Base-by-base conservation (phyloP, 2,797 vertebrate genomes). In the Petrocephalus sullivani region DNA sequence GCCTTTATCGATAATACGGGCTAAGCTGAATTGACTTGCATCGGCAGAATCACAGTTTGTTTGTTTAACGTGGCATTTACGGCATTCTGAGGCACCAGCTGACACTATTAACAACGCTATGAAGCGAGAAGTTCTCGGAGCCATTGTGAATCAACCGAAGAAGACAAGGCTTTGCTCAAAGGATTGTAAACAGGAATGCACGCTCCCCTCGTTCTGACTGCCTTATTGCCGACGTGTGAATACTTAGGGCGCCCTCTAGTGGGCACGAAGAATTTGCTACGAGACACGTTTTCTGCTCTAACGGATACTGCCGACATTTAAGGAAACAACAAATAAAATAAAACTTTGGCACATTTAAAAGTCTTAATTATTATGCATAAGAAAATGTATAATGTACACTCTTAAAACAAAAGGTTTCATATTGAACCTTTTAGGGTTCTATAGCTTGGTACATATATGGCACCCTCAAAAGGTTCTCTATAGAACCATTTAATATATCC, bases 191-290 rank as follows among this genome's bases (percentile, higher is more conserved):
- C 93, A 93, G 88, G 58, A 85, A 61, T 86, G 46, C 85, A 89
- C 71, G 6, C 56, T n/a, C 37, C 12, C 41, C 28, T 5, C 7
- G 75, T 51, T 60, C 61, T 9, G 23, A 16, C 21, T 9, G 33
- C 0, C 54, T 19, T 57, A 56, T 51, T 85, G 89, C 49, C 90
- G 88, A 21, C 37, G 88, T 90, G 58, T 91, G 89, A 94, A 95
- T 75, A 91, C 71, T 94, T 94, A 93, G 91, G 96, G 93, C 95
- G 94, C 95, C 95, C 95, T 95, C 96, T 96, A 93, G 93, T 95
- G 96, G 94, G 82, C 14, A 90, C 53, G 90, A 0, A 85, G 10
- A 87, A 87, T 89, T 8, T 21, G 51, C 87, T 61, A 33, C 57
- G 84, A 81, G 46, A 53, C 28, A 78, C 49, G n/a, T 46, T 51